Percentiles rank a stretch among this genome's conserved stretches.
These are phyloP conservation scores for Cydia pomonella DNA, from an alignment of 1,140 invertebrate genomes.

Conservation along the genomic window DNA sequence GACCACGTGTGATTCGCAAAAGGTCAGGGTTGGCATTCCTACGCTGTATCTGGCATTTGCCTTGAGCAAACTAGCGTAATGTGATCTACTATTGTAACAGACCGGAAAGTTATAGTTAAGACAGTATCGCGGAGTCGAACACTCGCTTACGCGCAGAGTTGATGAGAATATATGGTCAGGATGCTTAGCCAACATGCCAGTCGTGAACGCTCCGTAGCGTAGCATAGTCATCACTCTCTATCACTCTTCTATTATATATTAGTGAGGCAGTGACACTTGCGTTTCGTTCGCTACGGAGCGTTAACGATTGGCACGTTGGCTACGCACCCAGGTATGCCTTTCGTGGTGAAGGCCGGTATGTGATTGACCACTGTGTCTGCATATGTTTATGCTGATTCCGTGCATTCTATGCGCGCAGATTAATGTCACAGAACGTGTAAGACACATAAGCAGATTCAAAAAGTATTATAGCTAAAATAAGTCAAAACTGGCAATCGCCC, in stretches of 20 bases:
- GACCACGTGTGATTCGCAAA: conserved; percentile 26
- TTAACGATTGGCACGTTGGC: too few species aligned
- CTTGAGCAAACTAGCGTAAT: conserved; percentile 1
- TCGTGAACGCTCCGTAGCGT: too few species aligned
- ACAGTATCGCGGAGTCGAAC: neutral
- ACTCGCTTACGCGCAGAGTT: neutral
- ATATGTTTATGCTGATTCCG: neutral
- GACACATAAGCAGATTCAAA: neutral
- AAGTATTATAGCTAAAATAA: neutral
- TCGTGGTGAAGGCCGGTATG: conserved; percentile 30
- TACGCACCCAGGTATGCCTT: conserved; percentile 22
- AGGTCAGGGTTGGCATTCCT: neutral
- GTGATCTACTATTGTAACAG: neutral
- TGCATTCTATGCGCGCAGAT: conserved; percentile 9
- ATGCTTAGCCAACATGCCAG: too few species aligned
- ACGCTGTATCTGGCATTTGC: neutral
- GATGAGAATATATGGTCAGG: neutral
- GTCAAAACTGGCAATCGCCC: neutral
- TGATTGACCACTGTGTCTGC: conserved; percentile 27
- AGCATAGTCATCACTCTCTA: too few species aligned
- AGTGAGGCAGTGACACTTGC: too few species aligned
- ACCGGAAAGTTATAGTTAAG: neutral
- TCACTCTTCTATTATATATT: too few species aligned
- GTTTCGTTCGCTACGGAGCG: too few species aligned
- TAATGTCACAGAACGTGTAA: conserved; percentile 9